Evolutionary conservation across 2,888 invertebrate genomes (phyloP), one percentile per base, ranked within the genome.

Genomic region (Drepana falcataria): DNA sequence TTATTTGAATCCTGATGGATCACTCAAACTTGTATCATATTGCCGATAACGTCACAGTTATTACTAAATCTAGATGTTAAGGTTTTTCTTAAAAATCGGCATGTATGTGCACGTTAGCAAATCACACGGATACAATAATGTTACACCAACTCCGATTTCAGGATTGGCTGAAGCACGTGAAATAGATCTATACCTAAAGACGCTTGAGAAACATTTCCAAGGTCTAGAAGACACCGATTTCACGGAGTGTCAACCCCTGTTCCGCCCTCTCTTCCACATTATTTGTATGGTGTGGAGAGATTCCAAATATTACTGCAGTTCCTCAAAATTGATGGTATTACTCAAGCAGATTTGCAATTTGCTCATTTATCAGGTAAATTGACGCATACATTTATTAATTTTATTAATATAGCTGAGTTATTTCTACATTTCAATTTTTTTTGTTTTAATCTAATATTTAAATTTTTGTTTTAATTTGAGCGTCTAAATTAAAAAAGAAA

Each of bases 91-190:
- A 21, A 21, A 21, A 21, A 21, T 21, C 21, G 0, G 21, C 21
- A 21, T 21, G 21, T 21, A 21, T 21, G 21, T 21, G 21, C 21
- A 21, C 21, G 21, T 21, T 21, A 21, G 21, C 21, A 21, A 21
- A 21, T 21, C 21, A 21, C 21, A 21, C 21, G 41, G 40, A 37
- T 3, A n/a, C 4, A 40, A 4, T n/a, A 4, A 5, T 21, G 37
- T 44, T 35, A 44, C 37, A 48, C 35, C 35, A 9, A 53, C 47
- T 51, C 35, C n/a, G 47, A 48, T 82, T 83, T 64, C 91, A 92
- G 96, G 97, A 48, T 87, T 98, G 60, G 96, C 96, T 0, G 98
- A 99, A 89, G 96, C 98, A 6, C 95, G 95, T 73, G 98, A 98
- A 81, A 97, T 98, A 64, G 95, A 95, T 58, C 85, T 97, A 51